A percentile compares a stretch with the other conserved stretches of the same genome.
These are phyloP conservation scores for Stenodema calcarata DNA, from an alignment of 2,888 invertebrate species.

Conservation along the genomic window DNA sequence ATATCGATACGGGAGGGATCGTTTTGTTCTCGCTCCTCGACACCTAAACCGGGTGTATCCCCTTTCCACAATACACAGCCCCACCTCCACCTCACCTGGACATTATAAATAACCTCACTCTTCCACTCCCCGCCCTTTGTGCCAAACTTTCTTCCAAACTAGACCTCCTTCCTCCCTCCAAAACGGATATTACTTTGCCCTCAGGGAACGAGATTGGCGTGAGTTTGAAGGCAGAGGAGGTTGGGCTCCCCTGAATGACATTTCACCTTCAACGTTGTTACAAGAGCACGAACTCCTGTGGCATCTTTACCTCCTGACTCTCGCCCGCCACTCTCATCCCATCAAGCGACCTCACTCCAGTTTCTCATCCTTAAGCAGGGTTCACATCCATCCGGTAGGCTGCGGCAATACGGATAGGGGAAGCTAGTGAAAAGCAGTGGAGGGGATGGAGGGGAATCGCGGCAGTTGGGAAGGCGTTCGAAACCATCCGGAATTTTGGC, in stretches of 20 bases:
- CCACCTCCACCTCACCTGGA: constrained; percentile 28
- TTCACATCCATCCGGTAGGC: no score
- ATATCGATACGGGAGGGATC: constrained; percentile 44
- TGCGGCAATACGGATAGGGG: no score
- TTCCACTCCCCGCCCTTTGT: not conserved
- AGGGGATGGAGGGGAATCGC: no score
- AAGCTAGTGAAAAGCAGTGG: no score
- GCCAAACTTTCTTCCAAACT: constrained; percentile 14
- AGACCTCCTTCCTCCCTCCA: not conserved
- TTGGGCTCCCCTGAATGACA: not conserved
- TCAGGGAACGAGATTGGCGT: not conserved
- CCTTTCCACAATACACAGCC: not conserved
- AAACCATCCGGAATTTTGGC: no score
- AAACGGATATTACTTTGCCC: constrained; percentile 33
- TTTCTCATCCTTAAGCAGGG: no score
- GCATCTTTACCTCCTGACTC: not conserved
- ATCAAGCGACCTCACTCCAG: no score
- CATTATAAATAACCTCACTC: constrained; percentile 39
- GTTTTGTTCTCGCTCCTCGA: not conserved
- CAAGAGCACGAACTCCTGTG: not conserved
- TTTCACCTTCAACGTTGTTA: not conserved
- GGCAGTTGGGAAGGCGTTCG: no score
- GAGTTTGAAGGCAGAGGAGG: not conserved
- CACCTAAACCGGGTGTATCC: not conserved
- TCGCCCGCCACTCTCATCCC: not conserved